Evolutionary conservation across 1,140 invertebrate species (phyloP).

Genomic region (Drosophila melanica): DNA sequence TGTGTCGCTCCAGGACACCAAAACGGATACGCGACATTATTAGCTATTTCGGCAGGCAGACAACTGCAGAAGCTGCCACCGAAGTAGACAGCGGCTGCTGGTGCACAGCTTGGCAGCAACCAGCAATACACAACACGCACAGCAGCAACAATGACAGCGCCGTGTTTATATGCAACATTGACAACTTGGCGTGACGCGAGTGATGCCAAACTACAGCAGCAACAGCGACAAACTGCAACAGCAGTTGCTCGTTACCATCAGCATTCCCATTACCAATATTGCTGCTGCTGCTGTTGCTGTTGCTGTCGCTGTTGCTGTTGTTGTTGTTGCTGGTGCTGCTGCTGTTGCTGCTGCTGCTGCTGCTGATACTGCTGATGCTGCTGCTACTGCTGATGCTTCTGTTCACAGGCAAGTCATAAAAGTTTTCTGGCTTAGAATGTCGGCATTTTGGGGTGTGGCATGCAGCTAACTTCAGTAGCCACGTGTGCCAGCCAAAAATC

Average conservation of each 20-base stretch:
- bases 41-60: slow-evolving; percentile 58
- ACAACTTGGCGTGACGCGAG: slow-evolving; percentile 74
- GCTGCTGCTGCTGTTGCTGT: slow-evolving; percentile 15
- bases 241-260: slow-evolving; percentile 47
- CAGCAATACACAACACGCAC: slow-evolving; percentile 26
- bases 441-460: slow-evolving; percentile 16
- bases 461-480: slow-evolving; percentile 31
- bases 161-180: slow-evolving; percentile 78
- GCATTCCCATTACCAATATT: slow-evolving; percentile 63
- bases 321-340: slow-evolving; percentile 20
- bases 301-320: slow-evolving; percentile 25
- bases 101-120: background rate
- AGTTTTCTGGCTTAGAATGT: slow-evolving; percentile 65
- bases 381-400: slow-evolving; percentile 8
- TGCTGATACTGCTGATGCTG: slow-evolving; percentile 12
- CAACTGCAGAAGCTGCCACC: slow-evolving; percentile 42
- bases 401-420: slow-evolving; percentile 70
- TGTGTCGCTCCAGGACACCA: slow-evolving; percentile 13
- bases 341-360: slow-evolving; percentile 24
- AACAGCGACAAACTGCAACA: slow-evolving; percentile 17
- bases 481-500: slow-evolving; percentile 50
- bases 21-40: slow-evolving; percentile 65
- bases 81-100: slow-evolving; percentile 56
- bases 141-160: slow-evolving; percentile 62
- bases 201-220: slow-evolving; percentile 39